Conservation (phyloP, 2,113 vertebrate genomes). For the Psettodes erumei region DNA sequence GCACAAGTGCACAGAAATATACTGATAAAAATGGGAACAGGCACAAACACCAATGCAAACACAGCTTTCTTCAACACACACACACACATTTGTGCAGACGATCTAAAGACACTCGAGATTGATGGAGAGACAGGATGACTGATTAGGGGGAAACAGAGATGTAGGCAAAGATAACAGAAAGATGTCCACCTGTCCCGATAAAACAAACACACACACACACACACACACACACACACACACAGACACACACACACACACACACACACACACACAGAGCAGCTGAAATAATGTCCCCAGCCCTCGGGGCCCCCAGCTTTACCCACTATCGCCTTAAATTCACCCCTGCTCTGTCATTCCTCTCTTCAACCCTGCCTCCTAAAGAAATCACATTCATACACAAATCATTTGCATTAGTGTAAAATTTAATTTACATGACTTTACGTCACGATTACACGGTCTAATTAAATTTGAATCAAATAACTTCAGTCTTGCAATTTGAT, state of each 20-base stretch:
- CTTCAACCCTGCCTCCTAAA: not conserved
- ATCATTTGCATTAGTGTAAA: not conserved
- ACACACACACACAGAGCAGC: slow-evolving; percentile 9
- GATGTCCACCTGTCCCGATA: slow-evolving; percentile 33
- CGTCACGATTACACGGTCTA: not conserved
- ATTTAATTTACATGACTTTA: not conserved
- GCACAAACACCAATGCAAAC: not conserved
- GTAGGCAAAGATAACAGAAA: slow-evolving; percentile 13
- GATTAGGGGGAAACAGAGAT: slow-evolving; percentile 34
- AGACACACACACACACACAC: slow-evolving; percentile 24
- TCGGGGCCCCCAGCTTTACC: slow-evolving; percentile 18
- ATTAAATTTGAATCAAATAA: too few relatives aligned
- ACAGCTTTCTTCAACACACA: not conserved
- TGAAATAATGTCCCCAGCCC: slow-evolving; percentile 31
- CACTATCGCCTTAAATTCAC: slow-evolving; percentile 13
- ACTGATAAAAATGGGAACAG: slow-evolving; percentile 8
- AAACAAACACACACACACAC: not conserved
- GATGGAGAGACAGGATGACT: slow-evolving; percentile 21
- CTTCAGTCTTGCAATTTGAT: too few relatives aligned
- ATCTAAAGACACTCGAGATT: slow-evolving; percentile 5
- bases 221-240: slow-evolving; percentile 18
- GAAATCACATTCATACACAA: not conserved
- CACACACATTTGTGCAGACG: slow-evolving; percentile 3
- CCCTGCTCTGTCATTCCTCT: not conserved
- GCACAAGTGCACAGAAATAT: not conserved